Percentiles rank a stretch among this genome's conserved stretches.
Evolutionary conservation across 2,113 vertebrate species (phyloP).

Genomic region (Mesocricetus auratus): DNA sequence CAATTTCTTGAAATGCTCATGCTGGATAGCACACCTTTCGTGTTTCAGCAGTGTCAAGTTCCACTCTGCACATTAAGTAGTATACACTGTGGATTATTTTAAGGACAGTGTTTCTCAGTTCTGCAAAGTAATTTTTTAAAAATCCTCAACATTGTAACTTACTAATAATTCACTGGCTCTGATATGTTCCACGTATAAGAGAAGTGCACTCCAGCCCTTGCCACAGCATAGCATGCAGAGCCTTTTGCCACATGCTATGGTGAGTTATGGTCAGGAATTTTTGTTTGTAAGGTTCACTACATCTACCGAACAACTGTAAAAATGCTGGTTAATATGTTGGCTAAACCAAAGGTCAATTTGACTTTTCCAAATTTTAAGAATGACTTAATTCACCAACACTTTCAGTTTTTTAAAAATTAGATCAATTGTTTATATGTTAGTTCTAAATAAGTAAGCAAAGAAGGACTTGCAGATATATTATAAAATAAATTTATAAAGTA

Average conservation of each 20-base stretch:
- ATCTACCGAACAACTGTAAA: not conserved
- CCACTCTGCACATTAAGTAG: not conserved
- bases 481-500: not conserved
- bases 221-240: not conserved
- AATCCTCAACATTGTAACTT: not conserved
- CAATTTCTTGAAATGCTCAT: not conserved
- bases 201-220: accelerated
- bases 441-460: not conserved
- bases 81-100: conserved; percentile 5
- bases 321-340: not conserved
- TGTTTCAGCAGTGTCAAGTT: conserved; percentile 1
- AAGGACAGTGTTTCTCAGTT: conserved; percentile 28
- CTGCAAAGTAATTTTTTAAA: not conserved
- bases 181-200: not conserved
- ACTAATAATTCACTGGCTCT: not conserved
- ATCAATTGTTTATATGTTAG: not conserved
- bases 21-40: conserved; percentile 50
- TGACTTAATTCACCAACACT: not conserved
- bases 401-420: not conserved
- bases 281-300: not conserved
- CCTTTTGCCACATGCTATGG: not conserved
- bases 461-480: not conserved
- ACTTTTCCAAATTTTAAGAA: conserved; percentile 17
- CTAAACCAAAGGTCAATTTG: not conserved
- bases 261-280: not conserved